A percentile compares a stretch with the other conserved stretches of the same genome.
These are phyloP conservation scores for Dromococcyx pavoninus DNA, from an alignment of 2,797 vertebrate species.

Conservation along the genomic window DNA sequence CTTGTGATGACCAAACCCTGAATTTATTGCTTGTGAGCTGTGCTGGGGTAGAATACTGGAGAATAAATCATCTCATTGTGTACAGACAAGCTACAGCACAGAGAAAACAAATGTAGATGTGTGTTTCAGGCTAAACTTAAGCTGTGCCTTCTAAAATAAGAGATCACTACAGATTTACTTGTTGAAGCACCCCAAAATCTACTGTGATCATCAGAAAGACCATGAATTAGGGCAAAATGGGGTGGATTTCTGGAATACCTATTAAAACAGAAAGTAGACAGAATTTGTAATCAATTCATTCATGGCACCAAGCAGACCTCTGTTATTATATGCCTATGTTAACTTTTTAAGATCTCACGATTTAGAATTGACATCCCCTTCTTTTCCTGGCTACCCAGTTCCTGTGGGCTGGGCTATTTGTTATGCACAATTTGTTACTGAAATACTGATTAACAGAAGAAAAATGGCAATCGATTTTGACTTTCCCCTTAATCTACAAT, in stretches of 20 bases:
- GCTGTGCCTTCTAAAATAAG: neutral
- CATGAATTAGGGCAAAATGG: neutral
- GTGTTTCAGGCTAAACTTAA: neutral
- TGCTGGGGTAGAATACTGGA: fast-evolving
- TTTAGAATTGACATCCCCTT: neutral
- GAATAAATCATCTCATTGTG: neutral
- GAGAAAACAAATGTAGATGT: neutral
- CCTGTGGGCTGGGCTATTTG: neutral
- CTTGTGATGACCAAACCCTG: neutral
- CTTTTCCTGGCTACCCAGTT: neutral
- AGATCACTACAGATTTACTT: neutral
- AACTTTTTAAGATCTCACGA: neutral
- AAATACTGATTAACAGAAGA: neutral
- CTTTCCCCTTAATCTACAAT: neutral
- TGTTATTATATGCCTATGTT: neutral
- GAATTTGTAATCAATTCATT: neutral
- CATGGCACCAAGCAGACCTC: neutral
- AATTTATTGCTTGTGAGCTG: neutral
- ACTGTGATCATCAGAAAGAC: neutral
- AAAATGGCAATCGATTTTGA: neutral
- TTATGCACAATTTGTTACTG: neutral
- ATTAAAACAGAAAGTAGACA: neutral
- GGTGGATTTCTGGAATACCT: neutral
- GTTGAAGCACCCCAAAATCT: neutral
- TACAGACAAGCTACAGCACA: neutral